Evolutionary conservation across 2,113 vertebrate species (phyloP).

Genomic region (Galbula dea): DNA sequence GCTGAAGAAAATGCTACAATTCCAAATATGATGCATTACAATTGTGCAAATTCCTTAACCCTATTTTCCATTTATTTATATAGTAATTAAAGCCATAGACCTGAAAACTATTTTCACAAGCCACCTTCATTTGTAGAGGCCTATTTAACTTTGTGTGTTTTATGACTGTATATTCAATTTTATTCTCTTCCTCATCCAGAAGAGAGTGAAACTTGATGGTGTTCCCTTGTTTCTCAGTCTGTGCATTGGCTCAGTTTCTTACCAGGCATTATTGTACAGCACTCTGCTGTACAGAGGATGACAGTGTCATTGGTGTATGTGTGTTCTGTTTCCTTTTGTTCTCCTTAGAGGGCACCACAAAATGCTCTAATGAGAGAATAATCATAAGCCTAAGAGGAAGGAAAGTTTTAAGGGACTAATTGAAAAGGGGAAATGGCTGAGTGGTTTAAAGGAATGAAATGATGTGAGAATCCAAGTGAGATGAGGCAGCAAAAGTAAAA

Average conservation of each 20-base stretch:
- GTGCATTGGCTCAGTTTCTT: not conserved
- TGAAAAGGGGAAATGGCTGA: constrained; percentile 14
- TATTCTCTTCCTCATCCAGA: not conserved
- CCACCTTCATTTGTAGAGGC: constrained; percentile 5
- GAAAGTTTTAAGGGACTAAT: constrained; percentile 33
- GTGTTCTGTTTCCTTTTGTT: not conserved
- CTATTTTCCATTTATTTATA: constrained; percentile 24
- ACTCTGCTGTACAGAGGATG: not conserved
- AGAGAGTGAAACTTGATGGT: not conserved
- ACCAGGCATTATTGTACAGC: not conserved
- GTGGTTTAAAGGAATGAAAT: constrained; percentile 42
- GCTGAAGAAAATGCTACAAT: not conserved
- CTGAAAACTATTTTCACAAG: not conserved
- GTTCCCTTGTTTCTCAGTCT: not conserved
- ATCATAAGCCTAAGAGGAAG: not conserved
- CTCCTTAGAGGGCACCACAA: constrained; percentile 2
- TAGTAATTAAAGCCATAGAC: constrained; percentile 40
- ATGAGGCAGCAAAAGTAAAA: constrained; percentile 30
- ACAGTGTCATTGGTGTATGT: not conserved
- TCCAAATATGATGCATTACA: constrained; percentile 30
- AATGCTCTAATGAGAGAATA: constrained; percentile 24
- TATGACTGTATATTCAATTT: not conserved
- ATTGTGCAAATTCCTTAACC: constrained; percentile 40
- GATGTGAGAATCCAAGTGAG: constrained; percentile 27
- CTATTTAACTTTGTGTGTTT: not conserved